These are phyloP conservation scores for Drosophila novamexicana DNA, from an alignment of 1,140 invertebrate species.

Conservation along the genomic window DNA sequence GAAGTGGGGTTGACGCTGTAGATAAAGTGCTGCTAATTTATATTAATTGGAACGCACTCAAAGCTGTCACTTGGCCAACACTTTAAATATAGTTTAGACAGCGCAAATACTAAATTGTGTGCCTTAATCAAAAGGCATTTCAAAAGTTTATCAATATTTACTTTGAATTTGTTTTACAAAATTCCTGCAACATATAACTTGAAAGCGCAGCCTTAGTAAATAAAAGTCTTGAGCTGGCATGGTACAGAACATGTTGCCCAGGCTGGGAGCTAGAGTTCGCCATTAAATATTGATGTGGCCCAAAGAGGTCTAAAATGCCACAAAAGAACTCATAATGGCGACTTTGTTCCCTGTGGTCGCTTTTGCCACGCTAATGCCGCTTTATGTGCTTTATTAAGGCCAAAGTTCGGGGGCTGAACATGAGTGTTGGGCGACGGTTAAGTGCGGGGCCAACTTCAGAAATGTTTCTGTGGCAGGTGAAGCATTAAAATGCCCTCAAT, in stretches of 20 bases:
- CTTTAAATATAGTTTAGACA: slow-evolving; percentile 16
- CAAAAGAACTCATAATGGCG: slow-evolving; percentile 81
- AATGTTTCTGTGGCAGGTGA: slow-evolving; percentile 69
- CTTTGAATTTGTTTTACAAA: slow-evolving; percentile 11
- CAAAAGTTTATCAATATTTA: slow-evolving; percentile 29
- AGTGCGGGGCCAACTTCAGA: slow-evolving; percentile 49
- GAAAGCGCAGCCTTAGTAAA: slow-evolving; percentile 62
- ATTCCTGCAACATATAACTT: slow-evolving; percentile 29
- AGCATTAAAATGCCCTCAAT: slow-evolving; percentile 75
- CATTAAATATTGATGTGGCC: slow-evolving; percentile 78
- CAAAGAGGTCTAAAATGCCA: slow-evolving; percentile 77
- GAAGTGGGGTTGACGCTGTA: background rate
- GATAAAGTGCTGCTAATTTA: slow-evolving; percentile 52
- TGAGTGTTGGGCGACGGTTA: background rate
- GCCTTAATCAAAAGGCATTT: slow-evolving; percentile 21
- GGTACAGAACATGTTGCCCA: slow-evolving; percentile 3
- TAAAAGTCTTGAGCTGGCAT: slow-evolving; percentile 42
- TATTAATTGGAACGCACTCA: slow-evolving; percentile 43
- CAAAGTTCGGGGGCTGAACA: slow-evolving; percentile 13
- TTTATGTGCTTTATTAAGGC: slow-evolving; percentile 77
- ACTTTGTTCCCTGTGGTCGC: slow-evolving; percentile 62
- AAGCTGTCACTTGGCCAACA: slow-evolving; percentile 25
- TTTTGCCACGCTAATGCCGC: slow-evolving; percentile 68
- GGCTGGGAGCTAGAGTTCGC: slow-evolving; percentile 41
- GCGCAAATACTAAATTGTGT: background rate